Evolutionary conservation across 64 coral and sea anemone species (phyloP).

Genomic region (Porites lutea): DNA sequence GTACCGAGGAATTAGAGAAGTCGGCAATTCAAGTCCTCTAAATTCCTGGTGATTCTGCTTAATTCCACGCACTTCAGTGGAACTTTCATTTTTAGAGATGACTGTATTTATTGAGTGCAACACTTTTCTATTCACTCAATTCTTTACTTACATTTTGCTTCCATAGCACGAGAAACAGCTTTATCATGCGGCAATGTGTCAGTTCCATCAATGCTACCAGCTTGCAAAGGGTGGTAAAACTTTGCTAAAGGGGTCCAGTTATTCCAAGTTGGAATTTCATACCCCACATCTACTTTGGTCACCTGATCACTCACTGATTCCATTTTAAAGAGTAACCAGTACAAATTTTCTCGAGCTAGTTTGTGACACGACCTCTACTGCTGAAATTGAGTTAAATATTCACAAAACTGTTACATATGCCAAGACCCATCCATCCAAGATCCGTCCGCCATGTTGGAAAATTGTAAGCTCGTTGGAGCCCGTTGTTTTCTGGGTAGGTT

Average conservation of each 20-base stretch:
- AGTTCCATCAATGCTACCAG: slow-evolving; percentile 98
- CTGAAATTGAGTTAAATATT: background rate
- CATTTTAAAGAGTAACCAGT: background rate
- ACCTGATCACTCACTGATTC: slow-evolving; percentile 30
- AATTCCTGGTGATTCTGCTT: no score
- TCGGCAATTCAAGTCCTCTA: no score
- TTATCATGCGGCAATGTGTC: slow-evolving; percentile 86
- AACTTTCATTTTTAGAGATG: no score
- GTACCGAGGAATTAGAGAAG: no score
- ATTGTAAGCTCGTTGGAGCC: background rate
- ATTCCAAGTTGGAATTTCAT: slow-evolving; percentile 84
- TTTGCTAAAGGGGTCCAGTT: slow-evolving; percentile 91
- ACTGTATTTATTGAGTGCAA: no score
- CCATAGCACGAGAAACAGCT: slow-evolving; percentile 80
- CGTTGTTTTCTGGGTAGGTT: slow-evolving; percentile 5
- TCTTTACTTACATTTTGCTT: slow-evolving; percentile 73
- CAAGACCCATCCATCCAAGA: background rate
- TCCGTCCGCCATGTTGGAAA: slow-evolving; percentile 32
- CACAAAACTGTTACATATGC: background rate
- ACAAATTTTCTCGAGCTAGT: background rate
- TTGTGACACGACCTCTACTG: background rate
- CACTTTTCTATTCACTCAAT: no score
- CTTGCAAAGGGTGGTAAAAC: slow-evolving; percentile 96
- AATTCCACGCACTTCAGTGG: no score
- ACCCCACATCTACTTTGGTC: slow-evolving; percentile 40